Conservation (phyloP, 2,113 vertebrate genomes). For the Archocentrus centrarchus region DNA sequence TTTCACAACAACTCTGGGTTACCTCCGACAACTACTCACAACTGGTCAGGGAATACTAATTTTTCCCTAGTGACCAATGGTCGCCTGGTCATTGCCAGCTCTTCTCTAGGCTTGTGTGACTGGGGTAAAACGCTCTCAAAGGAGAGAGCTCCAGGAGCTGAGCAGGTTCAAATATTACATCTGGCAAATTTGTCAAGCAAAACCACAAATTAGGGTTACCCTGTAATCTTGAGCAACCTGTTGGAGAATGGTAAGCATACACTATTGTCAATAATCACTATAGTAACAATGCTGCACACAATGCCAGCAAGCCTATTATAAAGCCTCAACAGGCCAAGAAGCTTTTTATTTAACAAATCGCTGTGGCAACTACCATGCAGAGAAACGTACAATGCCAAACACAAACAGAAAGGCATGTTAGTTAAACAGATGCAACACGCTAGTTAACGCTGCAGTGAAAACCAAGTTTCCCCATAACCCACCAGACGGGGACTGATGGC, state of each 20-base stretch:
- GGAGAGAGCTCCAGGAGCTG: too few species aligned
- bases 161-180: too few species aligned
- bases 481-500: slow-evolving; percentile 7
- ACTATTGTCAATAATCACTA: slow-evolving; percentile 43
- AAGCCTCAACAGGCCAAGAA: slow-evolving; percentile 50
- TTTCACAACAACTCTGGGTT: background rate
- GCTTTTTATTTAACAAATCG: slow-evolving; percentile 58
- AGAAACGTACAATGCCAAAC: slow-evolving; percentile 8
- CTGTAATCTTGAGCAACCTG: slow-evolving; percentile 35
- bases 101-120: too few species aligned
- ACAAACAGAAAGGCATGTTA: slow-evolving; percentile 14
- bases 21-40: too few species aligned
- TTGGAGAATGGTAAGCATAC: slow-evolving; percentile 27
- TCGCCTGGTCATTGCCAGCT: too few species aligned
- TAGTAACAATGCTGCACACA: slow-evolving; percentile 51
- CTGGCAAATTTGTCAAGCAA: background rate
- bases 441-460: slow-evolving; percentile 29
- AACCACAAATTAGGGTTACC: background rate
- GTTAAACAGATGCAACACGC: slow-evolving; percentile 53
- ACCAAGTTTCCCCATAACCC: slow-evolving; percentile 20
- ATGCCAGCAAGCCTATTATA: slow-evolving; percentile 42
- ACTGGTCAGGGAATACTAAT: too few species aligned
- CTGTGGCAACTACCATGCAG: slow-evolving; percentile 26
- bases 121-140: too few species aligned
- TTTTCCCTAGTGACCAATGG: too few species aligned